Percentiles rank a stretch among this genome's conserved stretches.
These are phyloP conservation scores for Fratercula arctica DNA, from an alignment of 2,797 vertebrate species.

Conservation along the genomic window DNA sequence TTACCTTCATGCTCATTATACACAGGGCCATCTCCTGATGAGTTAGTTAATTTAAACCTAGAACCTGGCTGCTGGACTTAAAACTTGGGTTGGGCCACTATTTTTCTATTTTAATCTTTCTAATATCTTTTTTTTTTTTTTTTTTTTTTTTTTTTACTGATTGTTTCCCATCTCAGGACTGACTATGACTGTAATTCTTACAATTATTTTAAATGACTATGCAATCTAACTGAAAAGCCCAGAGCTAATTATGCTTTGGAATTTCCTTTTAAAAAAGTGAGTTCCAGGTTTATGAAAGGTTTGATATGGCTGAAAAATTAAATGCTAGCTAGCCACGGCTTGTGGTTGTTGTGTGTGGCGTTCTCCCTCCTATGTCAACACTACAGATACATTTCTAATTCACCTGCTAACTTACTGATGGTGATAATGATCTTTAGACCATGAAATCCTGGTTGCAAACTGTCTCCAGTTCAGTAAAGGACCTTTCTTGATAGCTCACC, in stretches of 20 bases:
- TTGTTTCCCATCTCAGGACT: neutral
- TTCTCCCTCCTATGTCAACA: neutral
- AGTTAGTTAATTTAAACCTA: constrained; percentile 1
- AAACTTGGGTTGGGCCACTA: neutral
- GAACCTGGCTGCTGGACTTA: neutral
- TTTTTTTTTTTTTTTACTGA: neutral
- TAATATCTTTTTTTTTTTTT: neutral
- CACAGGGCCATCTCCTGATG: neutral
- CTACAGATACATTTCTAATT: neutral
- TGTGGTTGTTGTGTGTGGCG: neutral
- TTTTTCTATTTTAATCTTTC: constrained; percentile 11
- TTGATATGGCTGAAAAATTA: neutral
- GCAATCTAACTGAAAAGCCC: neutral
- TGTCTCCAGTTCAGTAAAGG: neutral
- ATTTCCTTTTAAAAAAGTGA: neutral
- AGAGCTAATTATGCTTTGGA: neutral
- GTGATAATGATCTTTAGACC: neutral
- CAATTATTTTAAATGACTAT: neutral
- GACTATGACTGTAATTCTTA: neutral
- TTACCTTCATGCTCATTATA: neutral
- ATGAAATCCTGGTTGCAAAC: neutral
- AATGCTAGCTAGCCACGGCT: neutral
- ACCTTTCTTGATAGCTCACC: neutral
- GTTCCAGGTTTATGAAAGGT: neutral
- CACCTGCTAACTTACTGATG: neutral